phyloP scores from a whole-genome alignment of 2,888 invertebrate species.

The Aporophyla lueneburgensis region DNA sequence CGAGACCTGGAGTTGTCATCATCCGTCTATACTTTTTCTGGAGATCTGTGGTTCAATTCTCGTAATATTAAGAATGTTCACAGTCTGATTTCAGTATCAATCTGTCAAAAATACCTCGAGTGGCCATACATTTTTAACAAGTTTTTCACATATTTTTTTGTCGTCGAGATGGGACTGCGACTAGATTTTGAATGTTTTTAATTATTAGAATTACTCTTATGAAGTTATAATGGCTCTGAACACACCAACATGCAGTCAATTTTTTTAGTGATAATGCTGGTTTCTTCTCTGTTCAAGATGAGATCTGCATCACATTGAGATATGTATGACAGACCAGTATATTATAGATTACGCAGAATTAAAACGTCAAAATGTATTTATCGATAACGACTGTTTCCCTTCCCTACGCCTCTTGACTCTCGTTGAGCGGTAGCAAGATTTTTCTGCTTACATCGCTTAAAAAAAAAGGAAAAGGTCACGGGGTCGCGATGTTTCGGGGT shows the following conservation, averaged over 20 bases:
- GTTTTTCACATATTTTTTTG: too few species aligned
- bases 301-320: neutral
- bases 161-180: too few species aligned
- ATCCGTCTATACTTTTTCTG: neutral
- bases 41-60: too few species aligned
- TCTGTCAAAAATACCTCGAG: too few species aligned
- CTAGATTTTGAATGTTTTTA: too few species aligned
- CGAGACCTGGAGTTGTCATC: neutral
- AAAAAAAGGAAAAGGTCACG: conserved; percentile 83
- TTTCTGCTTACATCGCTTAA: conserved; percentile 81
- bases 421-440: conserved; percentile 77
- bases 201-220: too few species aligned
- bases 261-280: neutral
- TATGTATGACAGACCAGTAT: neutral
- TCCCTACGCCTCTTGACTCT: conserved; percentile 71
- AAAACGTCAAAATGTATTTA: conserved; percentile 9
- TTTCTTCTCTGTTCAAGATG: neutral
- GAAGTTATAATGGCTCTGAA: too few species aligned
- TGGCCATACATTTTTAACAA: too few species aligned
- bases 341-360: too few species aligned
- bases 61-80: too few species aligned
- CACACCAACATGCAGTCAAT: too few species aligned
- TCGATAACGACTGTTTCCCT: conserved; percentile 62
- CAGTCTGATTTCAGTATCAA: too few species aligned
- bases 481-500: conserved; percentile 77